Conservation (phyloP, 2,797 vertebrate genomes). For the Xiphophorus birchmanni region DNA sequence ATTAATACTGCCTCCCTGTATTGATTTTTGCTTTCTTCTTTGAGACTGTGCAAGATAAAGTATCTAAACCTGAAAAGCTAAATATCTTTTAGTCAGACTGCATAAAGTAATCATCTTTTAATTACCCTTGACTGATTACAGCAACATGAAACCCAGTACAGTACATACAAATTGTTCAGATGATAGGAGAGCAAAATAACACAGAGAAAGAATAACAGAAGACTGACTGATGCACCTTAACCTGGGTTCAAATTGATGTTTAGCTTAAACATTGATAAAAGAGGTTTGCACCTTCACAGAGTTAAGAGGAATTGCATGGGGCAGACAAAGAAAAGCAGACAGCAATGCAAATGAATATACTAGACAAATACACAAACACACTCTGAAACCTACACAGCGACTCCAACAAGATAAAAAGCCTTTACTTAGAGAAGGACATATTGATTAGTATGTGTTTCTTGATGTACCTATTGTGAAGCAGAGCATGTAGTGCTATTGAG, state of each 20-base stretch:
- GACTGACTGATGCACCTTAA: conserved; percentile 42
- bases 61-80: conserved; percentile 51
- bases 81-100: conserved; percentile 43
- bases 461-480: conserved; percentile 75
- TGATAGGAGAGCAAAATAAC: not conserved
- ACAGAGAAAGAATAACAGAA: not conserved
- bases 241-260: conserved; percentile 53
- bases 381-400: conserved; percentile 31
- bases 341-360: conserved; percentile 61
- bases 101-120: conserved; percentile 49
- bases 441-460: conserved; percentile 84
- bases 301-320: conserved; percentile 63
- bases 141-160: not conserved
- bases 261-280: conserved; percentile 72
- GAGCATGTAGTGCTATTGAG: conserved; percentile 71
- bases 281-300: conserved; percentile 52
- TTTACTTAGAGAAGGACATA: conserved; percentile 84
- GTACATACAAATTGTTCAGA: not conserved
- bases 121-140: conserved; percentile 28
- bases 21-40: conserved; percentile 69
- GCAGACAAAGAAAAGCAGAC: conserved; percentile 60
- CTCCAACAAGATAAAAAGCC: conserved; percentile 80
- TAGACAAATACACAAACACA: conserved; percentile 36
- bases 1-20: conserved; percentile 53
- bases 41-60: conserved; percentile 53